phyloP scores from a whole-genome alignment of 2,113 vertebrate genomes.

The Takifugu bimaculatus region DNA sequence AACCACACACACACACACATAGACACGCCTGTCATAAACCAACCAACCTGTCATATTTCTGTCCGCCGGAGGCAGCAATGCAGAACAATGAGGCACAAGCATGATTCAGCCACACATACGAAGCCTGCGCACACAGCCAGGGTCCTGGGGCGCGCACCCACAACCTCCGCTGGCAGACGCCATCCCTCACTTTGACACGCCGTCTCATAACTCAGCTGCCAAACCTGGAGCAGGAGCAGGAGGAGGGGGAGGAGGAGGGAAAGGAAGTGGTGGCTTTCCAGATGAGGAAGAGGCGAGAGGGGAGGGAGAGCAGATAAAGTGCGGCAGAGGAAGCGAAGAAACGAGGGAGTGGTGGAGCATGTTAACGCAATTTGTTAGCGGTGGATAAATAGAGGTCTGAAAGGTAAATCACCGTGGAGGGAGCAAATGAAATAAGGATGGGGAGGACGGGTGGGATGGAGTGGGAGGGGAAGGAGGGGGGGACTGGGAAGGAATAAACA shows the following conservation, averaged over 20 bases:
- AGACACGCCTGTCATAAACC: conserved; percentile 31
- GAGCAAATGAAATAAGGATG: conserved; percentile 64
- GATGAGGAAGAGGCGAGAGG: conserved; percentile 19
- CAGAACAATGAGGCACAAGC: conserved; percentile 41
- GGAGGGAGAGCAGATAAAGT: conserved; percentile 39
- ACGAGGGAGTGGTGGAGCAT: conserved; percentile 57
- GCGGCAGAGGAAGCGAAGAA: conserved; percentile 42
- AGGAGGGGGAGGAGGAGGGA: conserved; percentile 7
- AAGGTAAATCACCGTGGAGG: conserved; percentile 63
- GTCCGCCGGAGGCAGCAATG: conserved; percentile 39
- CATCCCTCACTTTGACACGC: conserved; percentile 58
- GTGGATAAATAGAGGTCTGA: conserved; percentile 68
- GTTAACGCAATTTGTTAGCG: conserved; percentile 71
- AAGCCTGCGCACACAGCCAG: neutral
- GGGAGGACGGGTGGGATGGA: conserved; percentile 31
- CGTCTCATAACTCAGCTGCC: conserved; percentile 65
- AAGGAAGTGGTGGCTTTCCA: conserved; percentile 5
- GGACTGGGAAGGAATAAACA: conserved; percentile 53
- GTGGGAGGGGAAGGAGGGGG: conserved; percentile 21
- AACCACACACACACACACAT: conserved; percentile 10
- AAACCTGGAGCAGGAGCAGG: conserved; percentile 22
- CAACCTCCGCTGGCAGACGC: conserved; percentile 31
- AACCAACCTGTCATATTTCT: conserved; percentile 44
- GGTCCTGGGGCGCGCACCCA: conserved; percentile 17
- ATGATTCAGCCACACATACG: conserved; percentile 8